phyloP scores from a whole-genome alignment of 2,797 vertebrate genomes.

The Distichodus sexfasciatus region DNA sequence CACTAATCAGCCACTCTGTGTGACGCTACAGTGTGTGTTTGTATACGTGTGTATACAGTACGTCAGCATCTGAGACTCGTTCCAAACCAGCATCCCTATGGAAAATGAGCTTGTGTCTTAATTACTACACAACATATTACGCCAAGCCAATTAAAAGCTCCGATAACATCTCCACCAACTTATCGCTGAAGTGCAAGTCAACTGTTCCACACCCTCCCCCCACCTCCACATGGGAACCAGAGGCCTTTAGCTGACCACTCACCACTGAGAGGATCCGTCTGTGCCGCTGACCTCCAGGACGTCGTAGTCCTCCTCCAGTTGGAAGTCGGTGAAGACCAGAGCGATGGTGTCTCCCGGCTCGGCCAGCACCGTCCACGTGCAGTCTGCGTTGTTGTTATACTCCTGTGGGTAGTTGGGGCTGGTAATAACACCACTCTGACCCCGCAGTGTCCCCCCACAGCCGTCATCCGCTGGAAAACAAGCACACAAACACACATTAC shows the following conservation, averaged over 20 bases:
- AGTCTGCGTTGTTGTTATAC: constrained; percentile 95
- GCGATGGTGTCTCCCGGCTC: constrained; percentile 98
- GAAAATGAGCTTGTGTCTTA: too few relatives aligned
- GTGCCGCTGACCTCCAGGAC: constrained; percentile 96
- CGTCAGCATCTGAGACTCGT: too few relatives aligned
- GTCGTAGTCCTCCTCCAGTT: constrained; percentile 95
- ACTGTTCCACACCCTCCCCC: too few relatives aligned
- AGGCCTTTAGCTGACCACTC: constrained; percentile 60
- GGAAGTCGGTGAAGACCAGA: constrained; percentile 95
- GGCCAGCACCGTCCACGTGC: constrained; percentile 96
- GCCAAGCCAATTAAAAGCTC: too few relatives aligned
- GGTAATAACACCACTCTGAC: constrained; percentile 94
- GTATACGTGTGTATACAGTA: neutral
- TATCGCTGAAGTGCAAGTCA: neutral
- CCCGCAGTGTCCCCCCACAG: constrained; percentile 92
- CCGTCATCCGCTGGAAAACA: constrained; percentile 86
- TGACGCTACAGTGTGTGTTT: constrained; percentile 25
- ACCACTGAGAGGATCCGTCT: constrained; percentile 95
- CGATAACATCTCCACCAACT: constrained; percentile 40
- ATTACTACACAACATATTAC: too few relatives aligned
- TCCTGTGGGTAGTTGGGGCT: constrained; percentile 93
- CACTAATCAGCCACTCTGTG: constrained; percentile 9
- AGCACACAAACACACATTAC: constrained; percentile 27
- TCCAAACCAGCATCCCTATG: too few relatives aligned
- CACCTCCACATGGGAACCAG: neutral